A percentile compares a stretch with the other conserved stretches of the same genome.
These are phyloP conservation scores for Scelioninae gen. 2 DNA, from an alignment of 2,888 invertebrate species.

Conservation along the genomic window DNA sequence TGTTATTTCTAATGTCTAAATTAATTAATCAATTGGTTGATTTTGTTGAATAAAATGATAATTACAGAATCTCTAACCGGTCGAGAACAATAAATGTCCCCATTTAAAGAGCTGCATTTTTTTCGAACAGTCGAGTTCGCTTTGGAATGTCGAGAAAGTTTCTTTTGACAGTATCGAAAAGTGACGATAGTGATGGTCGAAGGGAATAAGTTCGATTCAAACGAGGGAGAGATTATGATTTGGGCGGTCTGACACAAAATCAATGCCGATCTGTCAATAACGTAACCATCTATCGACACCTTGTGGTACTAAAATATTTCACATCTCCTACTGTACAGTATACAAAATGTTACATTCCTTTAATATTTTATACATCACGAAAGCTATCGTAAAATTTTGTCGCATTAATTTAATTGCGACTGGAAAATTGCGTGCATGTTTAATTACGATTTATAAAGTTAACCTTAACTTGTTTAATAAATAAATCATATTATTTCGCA, in stretches of 20 bases:
- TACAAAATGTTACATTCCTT: too few relatives aligned
- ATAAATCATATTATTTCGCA: background rate
- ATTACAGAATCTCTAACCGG: constrained; percentile 26
- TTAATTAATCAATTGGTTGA: too few relatives aligned
- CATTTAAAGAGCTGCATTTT: constrained; percentile 51
- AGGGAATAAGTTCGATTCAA: constrained; percentile 48
- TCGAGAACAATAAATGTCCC: constrained; percentile 40
- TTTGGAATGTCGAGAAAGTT: constrained; percentile 47
- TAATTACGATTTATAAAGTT: too few relatives aligned
- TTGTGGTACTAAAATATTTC: constrained; percentile 57
- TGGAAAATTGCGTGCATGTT: too few relatives aligned
- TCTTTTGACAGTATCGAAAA: constrained; percentile 55
- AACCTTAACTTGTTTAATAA: too few relatives aligned
- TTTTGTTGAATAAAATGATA: constrained; percentile 15
- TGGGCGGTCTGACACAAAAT: constrained; percentile 60
- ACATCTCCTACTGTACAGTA: constrained; percentile 18
- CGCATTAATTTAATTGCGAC: background rate
- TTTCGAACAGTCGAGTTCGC: constrained; percentile 9
- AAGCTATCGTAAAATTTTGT: background rate
- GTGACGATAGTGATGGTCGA: constrained; percentile 46
- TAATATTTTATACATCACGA: background rate
- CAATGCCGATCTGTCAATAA: constrained; percentile 62
- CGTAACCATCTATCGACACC: constrained; percentile 57
- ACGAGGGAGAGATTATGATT: constrained; percentile 59
- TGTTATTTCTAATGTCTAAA: too few relatives aligned